Evolutionary conservation across 2,797 vertebrate genomes (phyloP), one percentile per base, ranked within the genome.

Genomic region (Periparus ater): DNA sequence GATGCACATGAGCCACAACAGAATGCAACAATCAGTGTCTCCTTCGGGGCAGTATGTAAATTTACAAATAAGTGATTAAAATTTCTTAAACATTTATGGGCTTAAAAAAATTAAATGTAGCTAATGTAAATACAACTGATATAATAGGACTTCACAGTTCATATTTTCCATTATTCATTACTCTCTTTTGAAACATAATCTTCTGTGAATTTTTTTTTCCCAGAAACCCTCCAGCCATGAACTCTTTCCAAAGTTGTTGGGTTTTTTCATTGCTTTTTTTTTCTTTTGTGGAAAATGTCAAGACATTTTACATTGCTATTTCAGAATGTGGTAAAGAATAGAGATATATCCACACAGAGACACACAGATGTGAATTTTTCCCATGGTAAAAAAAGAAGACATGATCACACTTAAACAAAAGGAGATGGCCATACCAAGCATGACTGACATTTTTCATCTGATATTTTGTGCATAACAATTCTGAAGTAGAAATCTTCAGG

Each of bases 141-240:
- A 84, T 48, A 94, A 92, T 79, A 90, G n/a, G 82, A 84, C 76
- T 93, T 93, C 88, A 86, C 82, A 94, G 79, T 92, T 95, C 92
- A 94, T 86, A 90, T 53, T 93, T 97, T 95, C 92, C 89, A 86
- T 95, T 95, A 91, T 87, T 96, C 90, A 94, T 94, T 73, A 75
- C 22, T 75, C 34, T 80, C 42, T 66, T 91, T 78, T 80, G 83
- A 93, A 92, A 96, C 25, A 89, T 16, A 79, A 94, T 79, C 47
- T 76, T 72, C 81, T 80, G 67, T 84, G 67, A 92, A 26, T 68
- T 88, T 38, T 60, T 58, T 61, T 36, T 29, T 47, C 54, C 4
- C 54, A 88, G 75, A 92, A 95, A 83, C 54, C 77, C 93, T 94
- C 72, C 88, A 88, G 42, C 54, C 79, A 68, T 78, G 66, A 94